A percentile compares a stretch with the other conserved stretches of the same genome.
Evolutionary conservation across 2,113 vertebrate species (phyloP).

Genomic region (Scomber colias): DNA sequence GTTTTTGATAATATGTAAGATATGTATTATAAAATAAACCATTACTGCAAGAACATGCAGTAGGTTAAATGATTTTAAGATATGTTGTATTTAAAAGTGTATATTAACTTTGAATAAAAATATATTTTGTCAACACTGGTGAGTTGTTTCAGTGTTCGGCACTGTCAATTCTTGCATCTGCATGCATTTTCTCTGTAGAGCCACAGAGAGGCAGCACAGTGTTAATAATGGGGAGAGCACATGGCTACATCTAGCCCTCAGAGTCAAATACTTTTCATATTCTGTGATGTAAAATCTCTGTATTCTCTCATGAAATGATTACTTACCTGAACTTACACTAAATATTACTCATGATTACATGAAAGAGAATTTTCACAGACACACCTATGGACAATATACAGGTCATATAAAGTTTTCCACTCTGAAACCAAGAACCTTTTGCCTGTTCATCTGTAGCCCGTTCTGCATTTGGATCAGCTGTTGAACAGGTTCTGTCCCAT

Average conservation of each 20-base stretch:
- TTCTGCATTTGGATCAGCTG: conserved; percentile 44
- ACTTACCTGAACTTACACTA: background rate
- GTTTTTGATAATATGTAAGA: conserved; percentile 62
- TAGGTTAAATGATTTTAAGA: conserved; percentile 71
- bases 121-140: conserved; percentile 78
- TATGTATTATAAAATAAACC: conserved; percentile 39
- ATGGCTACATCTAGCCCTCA: background rate
- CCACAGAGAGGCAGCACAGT: conserved; percentile 82
- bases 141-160: background rate
- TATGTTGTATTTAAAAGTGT: conserved; percentile 76
- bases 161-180: background rate
- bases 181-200: conserved; percentile 44
- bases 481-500: conserved; percentile 56
- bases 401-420: background rate
- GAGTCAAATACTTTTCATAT: background rate
- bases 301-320: conserved; percentile 9
- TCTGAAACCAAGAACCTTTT: background rate
- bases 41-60: conserved; percentile 61
- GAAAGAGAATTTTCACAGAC: background rate
- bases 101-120: conserved; percentile 80
- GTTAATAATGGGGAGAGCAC: conserved; percentile 36
- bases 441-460: background rate
- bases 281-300: background rate
- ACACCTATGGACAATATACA: background rate
- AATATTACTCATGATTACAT: background rate